Evolutionary conservation across 2,797 vertebrate species (phyloP), one percentile per base, ranked within the genome.

Genomic region (Parauchenoglanis punctatus): DNA sequence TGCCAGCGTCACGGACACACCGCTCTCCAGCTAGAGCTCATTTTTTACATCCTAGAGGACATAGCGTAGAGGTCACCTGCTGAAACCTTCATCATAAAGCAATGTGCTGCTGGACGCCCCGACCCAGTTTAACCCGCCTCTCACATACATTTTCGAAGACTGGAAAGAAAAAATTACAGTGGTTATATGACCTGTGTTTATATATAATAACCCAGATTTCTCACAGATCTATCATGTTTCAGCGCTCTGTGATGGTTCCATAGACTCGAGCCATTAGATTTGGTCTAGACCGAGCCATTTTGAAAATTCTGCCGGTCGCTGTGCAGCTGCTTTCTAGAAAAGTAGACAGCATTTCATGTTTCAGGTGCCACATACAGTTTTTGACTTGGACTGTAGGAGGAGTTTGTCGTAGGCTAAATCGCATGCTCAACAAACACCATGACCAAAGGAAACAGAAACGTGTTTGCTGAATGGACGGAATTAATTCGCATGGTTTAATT

Each of bases 21-120:
- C 88, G 96, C 97, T 1, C 92, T 97, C 10, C 96, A 97, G 89
- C 97, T 99, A 96, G 99, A 99, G 94, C 97, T 99, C 89, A 96
- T 99, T 94, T 99, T 99, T 95, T 99, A 99, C 96, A 98, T 99
- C 94, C 96, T 99, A 93, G 98, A 99, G 93, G 98, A 98, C 95
- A 97, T 99, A 93, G 97, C 97, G 87, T 99, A 99, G 93, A 83
- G 52, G 72, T 80, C 61, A 59, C 15, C 59, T 67, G 46, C 40
- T 28, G 8, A 81, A 85, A 73, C 81, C 59, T 18, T 56, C 73
- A 68, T 78, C 81, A 54, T 83, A 35, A 68, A 23, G 63, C 76
- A 77, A 56, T 65, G 35, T 46, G 77, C 85, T 76, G 52, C 83
- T 81, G 65, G 75, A 85, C 15, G 40, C 63, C 49, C 54, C n/a